phyloP scores from a whole-genome alignment of 2,888 invertebrate species.

The Smittia sp. region DNA sequence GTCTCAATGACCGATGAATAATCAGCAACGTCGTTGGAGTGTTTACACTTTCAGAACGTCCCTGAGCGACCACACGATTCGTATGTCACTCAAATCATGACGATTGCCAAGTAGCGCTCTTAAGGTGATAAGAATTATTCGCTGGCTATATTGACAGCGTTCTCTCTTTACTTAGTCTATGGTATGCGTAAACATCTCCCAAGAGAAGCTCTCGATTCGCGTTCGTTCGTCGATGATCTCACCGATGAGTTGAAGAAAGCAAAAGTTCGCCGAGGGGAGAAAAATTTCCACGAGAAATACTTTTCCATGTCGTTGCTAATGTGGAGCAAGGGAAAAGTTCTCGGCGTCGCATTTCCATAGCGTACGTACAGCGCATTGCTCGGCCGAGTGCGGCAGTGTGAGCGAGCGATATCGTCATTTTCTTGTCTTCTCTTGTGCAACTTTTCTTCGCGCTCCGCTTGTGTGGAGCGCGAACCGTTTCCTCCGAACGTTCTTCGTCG shows the following conservation, averaged over 20 bases:
- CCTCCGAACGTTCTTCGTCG: conserved; percentile 16
- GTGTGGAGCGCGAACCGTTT: not conserved
- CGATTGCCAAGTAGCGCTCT: not conserved
- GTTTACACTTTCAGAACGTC: not conserved
- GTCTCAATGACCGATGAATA: not conserved
- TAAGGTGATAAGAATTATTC: not conserved
- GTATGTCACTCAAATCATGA: not conserved
- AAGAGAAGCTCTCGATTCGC: not conserved
- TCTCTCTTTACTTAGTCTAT: too few relatives aligned
- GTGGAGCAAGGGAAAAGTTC: too few relatives aligned
- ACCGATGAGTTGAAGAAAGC: not conserved
- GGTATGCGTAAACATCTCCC: too few relatives aligned
- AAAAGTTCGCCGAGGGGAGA: not conserved
- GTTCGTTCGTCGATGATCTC: not conserved
- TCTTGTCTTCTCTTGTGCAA: conserved; percentile 20
- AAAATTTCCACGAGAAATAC: not conserved
- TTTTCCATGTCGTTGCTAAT: too few relatives aligned
- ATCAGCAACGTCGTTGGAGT: not conserved
- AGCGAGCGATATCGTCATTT: conserved; percentile 25
- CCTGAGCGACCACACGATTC: not conserved
- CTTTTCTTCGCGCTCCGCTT: conserved; percentile 15
- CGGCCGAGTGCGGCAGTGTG: not conserved
- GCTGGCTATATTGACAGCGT: not conserved
- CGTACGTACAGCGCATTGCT: not conserved
- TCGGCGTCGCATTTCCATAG: too few relatives aligned